A percentile compares a stretch with the other conserved stretches of the same genome.
Evolutionary conservation across 1,140 invertebrate genomes (phyloP).

Genomic region (Phthorimaea operculella): DNA sequence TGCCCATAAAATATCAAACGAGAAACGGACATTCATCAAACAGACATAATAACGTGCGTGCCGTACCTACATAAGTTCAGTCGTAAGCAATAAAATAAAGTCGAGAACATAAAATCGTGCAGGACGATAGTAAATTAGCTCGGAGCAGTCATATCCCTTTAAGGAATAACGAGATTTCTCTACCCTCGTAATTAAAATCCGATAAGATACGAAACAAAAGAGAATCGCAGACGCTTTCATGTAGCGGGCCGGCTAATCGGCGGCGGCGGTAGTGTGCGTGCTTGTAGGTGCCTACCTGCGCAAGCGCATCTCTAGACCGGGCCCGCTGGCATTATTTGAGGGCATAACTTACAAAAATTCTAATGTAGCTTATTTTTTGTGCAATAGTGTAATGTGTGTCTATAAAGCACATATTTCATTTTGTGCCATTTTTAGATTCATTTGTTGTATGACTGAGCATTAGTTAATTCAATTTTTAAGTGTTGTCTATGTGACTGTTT

Average conservation of each 20-base stretch:
- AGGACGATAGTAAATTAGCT: constrained; percentile 48
- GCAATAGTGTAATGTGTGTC: too few relatives aligned
- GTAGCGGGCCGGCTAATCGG: constrained; percentile 38
- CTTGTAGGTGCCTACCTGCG: too few relatives aligned
- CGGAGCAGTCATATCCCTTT: constrained; percentile 52
- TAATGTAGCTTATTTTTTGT: too few relatives aligned
- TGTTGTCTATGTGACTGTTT: too few relatives aligned
- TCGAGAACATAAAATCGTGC: constrained; percentile 44
- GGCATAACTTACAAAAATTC: too few relatives aligned
- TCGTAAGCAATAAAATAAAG: constrained; percentile 40
- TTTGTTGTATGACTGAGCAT: too few relatives aligned
- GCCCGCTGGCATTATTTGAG: too few relatives aligned
- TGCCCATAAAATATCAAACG: constrained; percentile 13
- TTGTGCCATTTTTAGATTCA: too few relatives aligned
- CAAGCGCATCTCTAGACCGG: too few relatives aligned
- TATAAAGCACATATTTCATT: too few relatives aligned
- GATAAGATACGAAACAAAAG: constrained; percentile 65
- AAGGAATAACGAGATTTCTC: constrained; percentile 62
- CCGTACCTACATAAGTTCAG: constrained; percentile 14
- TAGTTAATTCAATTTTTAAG: too few relatives aligned
- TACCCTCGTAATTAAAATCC: constrained; percentile 63
- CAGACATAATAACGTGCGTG: constrained; percentile 18
- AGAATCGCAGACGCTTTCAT: constrained; percentile 37
- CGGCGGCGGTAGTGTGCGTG: constrained; percentile 13
- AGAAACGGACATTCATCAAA: constrained; percentile 15